Conservation (phyloP, 2,888 invertebrate species). For the Pterostichus madidus region DNA sequence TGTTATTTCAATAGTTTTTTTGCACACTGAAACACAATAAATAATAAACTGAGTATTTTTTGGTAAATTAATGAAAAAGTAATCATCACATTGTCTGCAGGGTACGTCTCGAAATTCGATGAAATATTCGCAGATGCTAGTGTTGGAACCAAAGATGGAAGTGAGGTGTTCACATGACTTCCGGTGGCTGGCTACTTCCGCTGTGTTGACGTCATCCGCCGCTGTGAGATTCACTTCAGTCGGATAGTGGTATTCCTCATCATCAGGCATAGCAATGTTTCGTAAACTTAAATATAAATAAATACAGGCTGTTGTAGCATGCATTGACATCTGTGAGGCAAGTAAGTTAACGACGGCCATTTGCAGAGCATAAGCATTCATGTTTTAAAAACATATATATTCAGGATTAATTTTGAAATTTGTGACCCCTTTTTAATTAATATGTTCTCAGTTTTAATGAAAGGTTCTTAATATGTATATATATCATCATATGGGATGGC, state of each 20-base stretch:
- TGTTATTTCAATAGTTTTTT: constrained; percentile 29
- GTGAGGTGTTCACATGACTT: neutral
- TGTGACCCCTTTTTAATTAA: too few species aligned
- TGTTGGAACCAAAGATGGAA: constrained; percentile 21
- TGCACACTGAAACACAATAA: constrained; percentile 14
- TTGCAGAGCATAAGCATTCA: neutral
- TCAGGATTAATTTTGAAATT: too few species aligned
- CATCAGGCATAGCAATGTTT: neutral
- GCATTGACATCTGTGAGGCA: too few species aligned
- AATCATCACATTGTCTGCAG: neutral
- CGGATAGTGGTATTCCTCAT: neutral
- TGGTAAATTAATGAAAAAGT: neutral
- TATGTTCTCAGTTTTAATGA: too few species aligned
- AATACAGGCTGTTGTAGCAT: neutral
- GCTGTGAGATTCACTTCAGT: neutral
- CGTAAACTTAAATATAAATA: constrained; percentile 8
- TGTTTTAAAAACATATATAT: too few species aligned
- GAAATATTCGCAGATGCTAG: constrained; percentile 23
- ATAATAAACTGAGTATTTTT: neutral
- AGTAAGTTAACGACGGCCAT: too few species aligned
- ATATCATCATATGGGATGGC: too few species aligned
- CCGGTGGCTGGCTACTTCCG: neutral
- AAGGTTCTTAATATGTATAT: too few species aligned
- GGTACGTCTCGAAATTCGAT: constrained; percentile 2
- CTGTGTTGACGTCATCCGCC: neutral